Evolutionary conservation across 1,140 invertebrate species (phyloP).

Genomic region (Chironomus striatipennis): DNA sequence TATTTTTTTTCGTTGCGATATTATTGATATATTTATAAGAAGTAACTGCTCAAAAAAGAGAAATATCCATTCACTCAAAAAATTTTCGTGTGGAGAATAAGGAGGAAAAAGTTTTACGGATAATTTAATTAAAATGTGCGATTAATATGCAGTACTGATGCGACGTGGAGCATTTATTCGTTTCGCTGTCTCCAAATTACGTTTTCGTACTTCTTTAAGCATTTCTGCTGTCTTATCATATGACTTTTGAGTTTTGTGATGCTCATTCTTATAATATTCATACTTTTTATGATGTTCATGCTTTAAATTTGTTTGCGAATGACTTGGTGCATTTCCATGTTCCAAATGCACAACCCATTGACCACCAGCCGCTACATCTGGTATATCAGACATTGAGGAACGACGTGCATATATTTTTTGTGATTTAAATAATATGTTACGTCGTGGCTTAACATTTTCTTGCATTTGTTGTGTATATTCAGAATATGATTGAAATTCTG

Average conservation of each 20-base stretch:
- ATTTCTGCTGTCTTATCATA: background rate
- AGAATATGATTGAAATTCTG: background rate
- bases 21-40: too few relatives aligned
- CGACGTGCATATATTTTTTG: background rate
- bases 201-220: conserved; percentile 14
- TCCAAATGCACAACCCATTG: background rate
- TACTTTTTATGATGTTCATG: background rate
- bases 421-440: background rate
- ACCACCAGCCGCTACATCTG: background rate
- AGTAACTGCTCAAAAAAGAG: background rate
- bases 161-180: background rate
- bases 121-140: background rate
- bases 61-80: background rate
- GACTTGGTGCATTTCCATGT: background rate
- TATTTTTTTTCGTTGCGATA: too few relatives aligned
- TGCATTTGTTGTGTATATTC: background rate
- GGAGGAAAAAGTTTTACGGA: background rate
- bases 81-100: background rate
- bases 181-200: conserved; percentile 2
- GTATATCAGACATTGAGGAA: conserved; percentile 5
- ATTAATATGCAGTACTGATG: conserved; percentile 20
- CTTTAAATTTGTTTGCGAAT: background rate
- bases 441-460: background rate
- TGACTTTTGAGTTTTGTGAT: background rate
- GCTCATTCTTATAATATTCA: too few relatives aligned